These are phyloP conservation scores for Scelioninae gen. 2 DNA, from an alignment of 2,888 invertebrate species.

Conservation along the genomic window DNA sequence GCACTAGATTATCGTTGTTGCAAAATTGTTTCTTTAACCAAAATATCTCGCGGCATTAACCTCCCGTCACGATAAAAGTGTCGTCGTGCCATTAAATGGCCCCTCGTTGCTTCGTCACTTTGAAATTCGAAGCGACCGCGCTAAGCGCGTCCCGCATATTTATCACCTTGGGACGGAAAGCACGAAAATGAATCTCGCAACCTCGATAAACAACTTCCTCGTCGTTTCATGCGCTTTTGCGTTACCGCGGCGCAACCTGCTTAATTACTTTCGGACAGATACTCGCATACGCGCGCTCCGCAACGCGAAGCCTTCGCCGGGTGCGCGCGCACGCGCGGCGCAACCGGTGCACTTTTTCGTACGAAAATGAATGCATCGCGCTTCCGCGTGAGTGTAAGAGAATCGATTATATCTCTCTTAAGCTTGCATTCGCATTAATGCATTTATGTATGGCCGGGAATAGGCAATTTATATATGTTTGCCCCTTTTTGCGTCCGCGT, in stretches of 20 bases:
- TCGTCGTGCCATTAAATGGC: too few relatives aligned
- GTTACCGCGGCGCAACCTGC: constrained; percentile 9
- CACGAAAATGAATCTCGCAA: too few relatives aligned
- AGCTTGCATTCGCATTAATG: constrained; percentile 23
- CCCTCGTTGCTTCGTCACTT: too few relatives aligned
- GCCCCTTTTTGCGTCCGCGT: constrained; percentile 11
- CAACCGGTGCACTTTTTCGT: constrained; percentile 25
- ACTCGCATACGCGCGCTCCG: background rate
- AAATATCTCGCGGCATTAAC: too few relatives aligned
- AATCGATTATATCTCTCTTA: constrained; percentile 36
- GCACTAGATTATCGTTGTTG: too few relatives aligned
- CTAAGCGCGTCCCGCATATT: too few relatives aligned
- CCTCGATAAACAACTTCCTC: constrained; percentile 20
- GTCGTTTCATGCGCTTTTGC: constrained; percentile 14
- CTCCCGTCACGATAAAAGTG: too few relatives aligned
- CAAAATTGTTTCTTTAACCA: too few relatives aligned
- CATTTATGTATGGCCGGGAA: constrained; percentile 17
- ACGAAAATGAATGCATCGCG: constrained; percentile 35
- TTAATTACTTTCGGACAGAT: constrained; percentile 50
- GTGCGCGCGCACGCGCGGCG: constrained; percentile 5
- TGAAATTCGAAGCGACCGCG: too few relatives aligned
- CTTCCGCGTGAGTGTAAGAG: constrained; percentile 42
- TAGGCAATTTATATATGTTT: constrained; percentile 21
- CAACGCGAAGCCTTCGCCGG: constrained; percentile 20
- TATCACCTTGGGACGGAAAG: too few relatives aligned